Evolutionary conservation across 2,113 vertebrate genomes (phyloP), one percentile per base, ranked within the genome.

Genomic region (Pygoscelis antarcticus): DNA sequence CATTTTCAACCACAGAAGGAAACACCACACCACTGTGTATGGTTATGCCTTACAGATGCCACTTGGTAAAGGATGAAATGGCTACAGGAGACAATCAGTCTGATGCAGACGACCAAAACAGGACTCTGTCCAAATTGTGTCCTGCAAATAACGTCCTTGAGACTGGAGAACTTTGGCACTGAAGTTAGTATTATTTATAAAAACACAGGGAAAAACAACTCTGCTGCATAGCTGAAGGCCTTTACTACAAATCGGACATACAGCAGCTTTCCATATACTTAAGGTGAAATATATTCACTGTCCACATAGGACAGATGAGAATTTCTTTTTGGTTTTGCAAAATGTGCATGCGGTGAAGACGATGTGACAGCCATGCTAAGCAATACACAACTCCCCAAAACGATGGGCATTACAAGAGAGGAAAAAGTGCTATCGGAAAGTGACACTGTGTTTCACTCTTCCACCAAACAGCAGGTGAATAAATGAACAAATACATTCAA

Each of bases 41-140:
- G 93, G 46, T 69, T 83, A 46, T 55, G 49, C 13, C 54, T 75
- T 69, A 51, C 52, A 83, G 83, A 96, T 26, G 94, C 78, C 74
- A 60, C 79, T 93, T 30, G 88, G 97, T 93, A 93, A 92, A 86
- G 36, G 83, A 91, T 26, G 81, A 92, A 93, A 87, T 30, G 68
- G 58, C 58, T 92, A 64, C 74, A 93, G 74, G 79, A 95, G 84
- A 65, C 81, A 69, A 94, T 49, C n/a, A 19, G 25, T 52, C 93
- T 90, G 76, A 93, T 70, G 69, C 91, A 66, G 83, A 88, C 61
- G 66, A 95, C 49, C 60, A 30, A 64, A 75, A 74, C 38, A 87
- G 30, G 49, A 87, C n/a, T 71, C 46, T 58, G 69, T n/a, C 54
- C 62, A 46, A 61, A 62, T 10, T 27, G 12, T 47, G 78, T 70